Conservation (phyloP, 2,888 invertebrate species). For the Lottia gigantea region DNA sequence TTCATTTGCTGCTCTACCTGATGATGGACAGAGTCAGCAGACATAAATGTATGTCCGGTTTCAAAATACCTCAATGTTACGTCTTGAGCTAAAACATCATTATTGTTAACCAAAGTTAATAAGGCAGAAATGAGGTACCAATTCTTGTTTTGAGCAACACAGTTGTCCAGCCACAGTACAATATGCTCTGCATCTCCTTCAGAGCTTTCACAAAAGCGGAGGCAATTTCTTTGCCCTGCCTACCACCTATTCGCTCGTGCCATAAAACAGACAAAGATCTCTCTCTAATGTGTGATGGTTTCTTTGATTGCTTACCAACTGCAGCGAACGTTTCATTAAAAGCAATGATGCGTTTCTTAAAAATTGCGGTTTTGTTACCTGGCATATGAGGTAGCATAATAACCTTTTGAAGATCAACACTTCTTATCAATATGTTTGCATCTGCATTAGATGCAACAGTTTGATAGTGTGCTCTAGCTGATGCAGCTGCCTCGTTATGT, state of each 20-base stretch:
- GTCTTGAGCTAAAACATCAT: background rate
- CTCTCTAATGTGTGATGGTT: background rate
- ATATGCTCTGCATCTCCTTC: background rate
- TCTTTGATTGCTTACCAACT: background rate
- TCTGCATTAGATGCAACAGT: background rate
- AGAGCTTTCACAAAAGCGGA: background rate
- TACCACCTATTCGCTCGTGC: background rate
- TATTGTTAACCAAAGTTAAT: background rate
- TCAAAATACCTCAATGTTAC: conserved; percentile 18
- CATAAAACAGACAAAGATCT: background rate
- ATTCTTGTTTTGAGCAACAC: too few relatives aligned
- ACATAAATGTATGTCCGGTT: too few relatives aligned
- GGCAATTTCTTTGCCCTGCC: background rate
- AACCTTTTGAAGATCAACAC: background rate
- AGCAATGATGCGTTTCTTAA: background rate
- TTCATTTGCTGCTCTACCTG: conserved; percentile 16
- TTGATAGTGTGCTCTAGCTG: background rate
- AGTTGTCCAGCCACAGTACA: background rate
- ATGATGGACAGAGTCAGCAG: conserved; percentile 17
- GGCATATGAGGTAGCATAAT: background rate
- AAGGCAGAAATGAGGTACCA: conserved; percentile 12
- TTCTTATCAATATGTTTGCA: background rate
- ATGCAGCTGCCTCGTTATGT: background rate
- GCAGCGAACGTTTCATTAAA: background rate
- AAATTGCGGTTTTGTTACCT: background rate